phyloP scores from a whole-genome alignment of 2,888 invertebrate genomes.

The Platycheirus albimanus region DNA sequence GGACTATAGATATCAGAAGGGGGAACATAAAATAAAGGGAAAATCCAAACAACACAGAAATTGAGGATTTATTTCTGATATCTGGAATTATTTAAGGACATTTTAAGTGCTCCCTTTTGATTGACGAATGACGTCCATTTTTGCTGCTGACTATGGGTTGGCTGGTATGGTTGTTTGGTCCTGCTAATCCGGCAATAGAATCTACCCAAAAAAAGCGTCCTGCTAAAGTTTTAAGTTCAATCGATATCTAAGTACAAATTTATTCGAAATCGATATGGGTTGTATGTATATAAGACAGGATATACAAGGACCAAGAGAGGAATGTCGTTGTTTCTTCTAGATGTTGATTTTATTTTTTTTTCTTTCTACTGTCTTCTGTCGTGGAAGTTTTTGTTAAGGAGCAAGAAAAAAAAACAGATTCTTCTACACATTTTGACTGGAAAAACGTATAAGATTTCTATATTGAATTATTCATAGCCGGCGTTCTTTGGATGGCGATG shows the following conservation, averaged over 20 bases:
- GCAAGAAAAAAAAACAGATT: conserved; percentile 60
- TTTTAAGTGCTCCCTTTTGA: conserved; percentile 68
- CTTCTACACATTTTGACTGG: conserved; percentile 49
- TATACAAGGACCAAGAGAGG: conserved; percentile 17
- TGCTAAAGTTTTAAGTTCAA: conserved; percentile 61
- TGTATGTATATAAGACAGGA: too few relatives aligned
- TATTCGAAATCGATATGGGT: conserved; percentile 66
- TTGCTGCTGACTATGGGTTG: neutral
- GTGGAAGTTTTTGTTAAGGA: too few relatives aligned
- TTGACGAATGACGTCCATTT: conserved; percentile 60
- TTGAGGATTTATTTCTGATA: conserved; percentile 62
- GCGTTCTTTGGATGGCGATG: conserved; percentile 10
- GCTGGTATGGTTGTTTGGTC: too few relatives aligned
- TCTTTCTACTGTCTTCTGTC: too few relatives aligned
- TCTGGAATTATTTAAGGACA: conserved; percentile 71
- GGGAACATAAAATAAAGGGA: conserved; percentile 17
- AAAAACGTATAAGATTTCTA: conserved; percentile 61
- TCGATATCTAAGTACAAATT: conserved; percentile 68
- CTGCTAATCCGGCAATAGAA: conserved; percentile 36
- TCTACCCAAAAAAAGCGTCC: conserved; percentile 20
- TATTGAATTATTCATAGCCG: conserved; percentile 70
- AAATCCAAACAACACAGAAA: too few relatives aligned
- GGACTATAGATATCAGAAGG: conserved; percentile 1
- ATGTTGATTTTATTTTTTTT: conserved; percentile 2
- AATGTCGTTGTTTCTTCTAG: conserved; percentile 38